Conservation (phyloP, 1,140 invertebrate genomes). For the Drosophila busckii region DNA sequence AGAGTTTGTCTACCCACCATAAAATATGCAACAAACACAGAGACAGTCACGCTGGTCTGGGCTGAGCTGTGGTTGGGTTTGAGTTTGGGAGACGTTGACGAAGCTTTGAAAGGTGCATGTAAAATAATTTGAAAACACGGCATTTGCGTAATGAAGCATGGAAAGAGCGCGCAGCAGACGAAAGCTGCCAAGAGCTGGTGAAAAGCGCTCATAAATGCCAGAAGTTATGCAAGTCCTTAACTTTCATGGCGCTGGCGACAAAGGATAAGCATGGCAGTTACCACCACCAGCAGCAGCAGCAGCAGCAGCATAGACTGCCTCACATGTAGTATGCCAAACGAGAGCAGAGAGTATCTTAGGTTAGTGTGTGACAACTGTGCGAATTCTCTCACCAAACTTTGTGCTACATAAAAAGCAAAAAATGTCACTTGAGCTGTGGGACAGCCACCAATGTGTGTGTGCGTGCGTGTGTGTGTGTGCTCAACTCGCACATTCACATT, state of each 20-base stretch:
- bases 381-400: conserved; percentile 33
- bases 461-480: no score
- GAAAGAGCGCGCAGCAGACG: conserved; percentile 33
- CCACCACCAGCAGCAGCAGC: no score
- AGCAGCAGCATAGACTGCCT: conserved; percentile 40
- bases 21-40: conserved; percentile 58
- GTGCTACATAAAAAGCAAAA: not conserved
- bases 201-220: conserved; percentile 76
- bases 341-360: conserved; percentile 10
- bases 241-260: conserved; percentile 58
- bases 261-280: not conserved
- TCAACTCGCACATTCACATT: conserved; percentile 59
- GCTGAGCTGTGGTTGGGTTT: not conserved
- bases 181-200: conserved; percentile 46
- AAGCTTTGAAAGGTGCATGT: conserved; percentile 28
- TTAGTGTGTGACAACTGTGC: conserved; percentile 22
- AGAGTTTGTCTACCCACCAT: conserved; percentile 35
- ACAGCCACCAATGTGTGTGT: no score
- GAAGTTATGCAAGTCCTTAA: conserved; percentile 74
- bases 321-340: conserved; percentile 59
- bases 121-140: conserved; percentile 74
- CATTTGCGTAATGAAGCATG: conserved; percentile 76
- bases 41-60: conserved; percentile 32
- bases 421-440: not conserved
- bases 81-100: not conserved